Percentiles rank a stretch among this genome's conserved stretches.
These are phyloP conservation scores for Dryas iulia DNA, from an alignment of 1,140 invertebrate species.

Conservation along the genomic window DNA sequence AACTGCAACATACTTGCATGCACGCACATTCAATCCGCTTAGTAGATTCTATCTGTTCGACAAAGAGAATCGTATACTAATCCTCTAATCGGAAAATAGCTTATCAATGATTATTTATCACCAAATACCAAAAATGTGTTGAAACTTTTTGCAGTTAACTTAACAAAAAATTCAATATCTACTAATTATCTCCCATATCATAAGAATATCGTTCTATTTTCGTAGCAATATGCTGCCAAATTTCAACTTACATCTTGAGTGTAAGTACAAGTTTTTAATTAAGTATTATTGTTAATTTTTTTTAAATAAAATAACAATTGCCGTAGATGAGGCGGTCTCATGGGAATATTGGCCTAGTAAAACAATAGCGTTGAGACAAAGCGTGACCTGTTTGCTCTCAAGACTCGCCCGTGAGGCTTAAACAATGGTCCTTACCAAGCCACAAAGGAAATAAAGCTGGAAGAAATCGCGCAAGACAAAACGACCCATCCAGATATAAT, in stretches of 20 bases:
- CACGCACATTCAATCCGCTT: conserved; percentile 42
- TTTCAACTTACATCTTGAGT: neutral
- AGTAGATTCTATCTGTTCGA: conserved; percentile 26
- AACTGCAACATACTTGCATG: conserved; percentile 43
- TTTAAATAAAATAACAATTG: conserved; percentile 31
- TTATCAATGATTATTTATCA: neutral
- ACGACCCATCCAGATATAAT: conserved; percentile 39
- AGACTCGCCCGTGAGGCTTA: conserved; percentile 60
- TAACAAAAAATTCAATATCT: neutral
- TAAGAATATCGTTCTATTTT: neutral
- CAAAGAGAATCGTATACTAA: conserved; percentile 21
- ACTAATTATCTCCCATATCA: neutral
- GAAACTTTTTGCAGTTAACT: neutral
- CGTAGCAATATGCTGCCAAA: neutral
- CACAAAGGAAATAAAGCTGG: conserved; percentile 56
- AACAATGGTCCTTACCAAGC: conserved; percentile 59
- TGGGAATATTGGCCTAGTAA: conserved; percentile 65
- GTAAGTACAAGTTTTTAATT: neutral
- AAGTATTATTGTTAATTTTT: conserved; percentile 18
- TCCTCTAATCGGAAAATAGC: conserved; percentile 5
- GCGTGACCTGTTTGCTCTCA: conserved; percentile 61
- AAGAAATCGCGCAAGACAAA: conserved; percentile 61
- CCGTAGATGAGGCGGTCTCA: conserved; percentile 38
- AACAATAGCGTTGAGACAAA: conserved; percentile 65
- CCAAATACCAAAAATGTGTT: neutral